These are phyloP conservation scores for Tenthredo livida DNA, from an alignment of 2,888 invertebrate species.

Conservation along the genomic window DNA sequence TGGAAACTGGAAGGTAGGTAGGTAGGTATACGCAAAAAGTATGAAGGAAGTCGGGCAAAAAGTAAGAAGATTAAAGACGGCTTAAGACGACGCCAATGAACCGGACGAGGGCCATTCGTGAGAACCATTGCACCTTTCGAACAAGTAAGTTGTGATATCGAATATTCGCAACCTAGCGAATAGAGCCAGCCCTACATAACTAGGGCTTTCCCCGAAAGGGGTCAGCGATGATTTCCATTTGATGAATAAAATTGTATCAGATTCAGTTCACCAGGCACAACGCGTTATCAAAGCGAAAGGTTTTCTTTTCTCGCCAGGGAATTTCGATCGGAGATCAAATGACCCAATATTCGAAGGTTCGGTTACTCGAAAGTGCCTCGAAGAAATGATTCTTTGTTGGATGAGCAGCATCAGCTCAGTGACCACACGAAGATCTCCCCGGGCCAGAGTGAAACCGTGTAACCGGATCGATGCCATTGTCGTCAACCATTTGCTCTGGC, in stretches of 20 bases:
- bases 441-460: constrained; percentile 30
- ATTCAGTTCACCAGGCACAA: constrained; percentile 4
- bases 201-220: constrained; percentile 5
- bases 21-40: constrained; percentile 28
- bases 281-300: constrained; percentile 25
- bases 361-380: constrained; percentile 37
- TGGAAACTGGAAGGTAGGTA: constrained; percentile 26
- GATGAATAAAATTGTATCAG: constrained; percentile 41
- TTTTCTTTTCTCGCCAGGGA: constrained; percentile 21
- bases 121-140: constrained; percentile 41
- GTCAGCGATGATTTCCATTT: constrained; percentile 25
- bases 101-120: constrained; percentile 38
- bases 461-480: constrained; percentile 48
- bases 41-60: constrained; percentile 28
- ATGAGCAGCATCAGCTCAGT: constrained; percentile 42
- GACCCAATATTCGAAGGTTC: constrained; percentile 44
- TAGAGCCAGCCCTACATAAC: neutral
- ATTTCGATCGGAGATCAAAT: constrained; percentile 38
- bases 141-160: constrained; percentile 44
- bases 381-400: constrained; percentile 42
- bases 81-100: constrained; percentile 41
- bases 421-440: constrained; percentile 23
- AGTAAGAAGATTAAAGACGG: constrained; percentile 46
- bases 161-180: neutral
- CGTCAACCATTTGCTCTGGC: constrained; percentile 41